Evolutionary conservation across 2,888 invertebrate genomes (phyloP), one percentile per base, ranked within the genome.

Genomic region (Stomorhina lunata): DNA sequence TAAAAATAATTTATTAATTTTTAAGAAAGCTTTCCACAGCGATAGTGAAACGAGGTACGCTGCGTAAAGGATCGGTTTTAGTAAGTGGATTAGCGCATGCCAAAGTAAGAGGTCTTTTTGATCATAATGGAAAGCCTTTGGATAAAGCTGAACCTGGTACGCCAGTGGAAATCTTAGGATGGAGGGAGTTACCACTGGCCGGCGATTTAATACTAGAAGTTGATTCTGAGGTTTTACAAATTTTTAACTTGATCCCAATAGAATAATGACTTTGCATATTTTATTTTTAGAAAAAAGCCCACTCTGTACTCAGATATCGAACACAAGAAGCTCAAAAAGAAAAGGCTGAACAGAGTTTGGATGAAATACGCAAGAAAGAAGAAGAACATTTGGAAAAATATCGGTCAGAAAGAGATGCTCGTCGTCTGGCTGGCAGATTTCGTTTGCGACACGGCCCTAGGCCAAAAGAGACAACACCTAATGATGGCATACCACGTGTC

Each of bases 151-250:
- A 93, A n/a, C 97, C 98, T 0, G 91, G 91, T 2, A 94, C 94
- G 1, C 96, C 98, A 0, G 96, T 95, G 0, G 95, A 96, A 88
- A 94, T 98, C 63, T 93, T 96, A 61, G 99, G 99, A 3, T 99
- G 99, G 99, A 93, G 94, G 84, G 95, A 95, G 84, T 88, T 99
- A 84, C 99, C 99, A 0, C 90, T 94, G 0, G 96, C 98, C 10
- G 99, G 99, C 0, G 98, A 98, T 85, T 92, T 94, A 66, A 94
- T 99, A 37, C 91, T 98, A 5, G 95, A 99, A 92, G 97, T 98
- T 2, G 93, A 93, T 82, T 93, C 93, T 1, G 97, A 96, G 93
- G 95, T 94, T 69, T 32, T 25, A 43, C n/a, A n/a, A n/a, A n/a
- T n/a, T n/a, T n/a, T n/a, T n/a, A n/a, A n/a, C n/a, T n/a, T n/a